Conservation (phyloP, 1,140 invertebrate genomes). For the Lanistes nyassanus region DNA sequence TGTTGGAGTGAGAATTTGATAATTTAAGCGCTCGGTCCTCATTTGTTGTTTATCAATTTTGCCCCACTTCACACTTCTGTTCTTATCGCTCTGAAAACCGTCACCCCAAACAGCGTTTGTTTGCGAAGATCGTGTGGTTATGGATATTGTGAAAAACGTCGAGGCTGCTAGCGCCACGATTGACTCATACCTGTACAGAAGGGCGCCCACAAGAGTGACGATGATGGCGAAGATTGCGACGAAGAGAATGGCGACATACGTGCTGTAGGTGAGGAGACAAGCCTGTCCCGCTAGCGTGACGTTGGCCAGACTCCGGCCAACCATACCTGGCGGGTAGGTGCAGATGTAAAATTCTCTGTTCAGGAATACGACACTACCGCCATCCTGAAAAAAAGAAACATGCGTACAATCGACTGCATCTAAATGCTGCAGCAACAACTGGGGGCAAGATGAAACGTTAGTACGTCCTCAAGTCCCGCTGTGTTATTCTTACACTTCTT, state of each 20-base stretch:
- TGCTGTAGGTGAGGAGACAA: background rate
- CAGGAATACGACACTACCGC: too few relatives aligned
- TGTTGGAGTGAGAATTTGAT: too few relatives aligned
- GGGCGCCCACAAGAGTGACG: background rate
- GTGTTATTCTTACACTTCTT: too few relatives aligned
- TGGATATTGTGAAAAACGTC: background rate
- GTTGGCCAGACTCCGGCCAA: background rate
- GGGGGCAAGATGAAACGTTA: too few relatives aligned
- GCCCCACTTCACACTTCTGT: background rate
- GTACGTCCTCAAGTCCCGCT: too few relatives aligned
- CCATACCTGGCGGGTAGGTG: too few relatives aligned
- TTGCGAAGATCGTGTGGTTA: background rate
- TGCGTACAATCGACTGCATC: too few relatives aligned
- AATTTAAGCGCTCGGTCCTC: too few relatives aligned
- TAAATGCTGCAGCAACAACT: too few relatives aligned
- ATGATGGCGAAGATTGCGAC: background rate
- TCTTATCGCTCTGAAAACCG: background rate
- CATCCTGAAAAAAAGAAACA: too few relatives aligned
- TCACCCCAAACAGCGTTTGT: background rate
- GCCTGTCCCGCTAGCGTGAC: background rate
- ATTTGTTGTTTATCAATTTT: too few relatives aligned
- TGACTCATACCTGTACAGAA: conserved; percentile 15
- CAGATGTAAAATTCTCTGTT: too few relatives aligned
- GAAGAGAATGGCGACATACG: background rate
- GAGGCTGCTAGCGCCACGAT: background rate